These are phyloP conservation scores for Alloscopus bannaensis DNA, from an alignment of 2,888 invertebrate genomes.

Conservation along the genomic window DNA sequence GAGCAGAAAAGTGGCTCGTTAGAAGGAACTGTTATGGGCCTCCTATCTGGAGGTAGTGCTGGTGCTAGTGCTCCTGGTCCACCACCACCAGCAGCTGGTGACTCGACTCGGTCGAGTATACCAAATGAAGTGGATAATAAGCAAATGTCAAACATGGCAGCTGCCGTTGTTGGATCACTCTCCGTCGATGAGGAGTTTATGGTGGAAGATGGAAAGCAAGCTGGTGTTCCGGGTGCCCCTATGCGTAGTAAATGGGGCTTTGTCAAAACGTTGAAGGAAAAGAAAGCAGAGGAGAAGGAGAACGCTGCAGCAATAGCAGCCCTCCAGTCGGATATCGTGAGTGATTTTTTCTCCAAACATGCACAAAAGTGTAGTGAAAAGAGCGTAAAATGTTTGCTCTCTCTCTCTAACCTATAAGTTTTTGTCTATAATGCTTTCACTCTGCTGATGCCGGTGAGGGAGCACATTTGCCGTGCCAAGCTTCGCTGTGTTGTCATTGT, in stretches of 20 bases:
- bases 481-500: not conserved
- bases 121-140: constrained; percentile 64
- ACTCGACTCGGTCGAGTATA: constrained; percentile 53
- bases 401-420: not conserved
- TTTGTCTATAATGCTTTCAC: not conserved
- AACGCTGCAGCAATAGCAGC: constrained; percentile 71
- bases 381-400: not conserved
- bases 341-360: constrained; percentile 11
- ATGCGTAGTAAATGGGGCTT: constrained; percentile 93
- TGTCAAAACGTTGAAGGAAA: constrained; percentile 90
- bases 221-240: constrained; percentile 73
- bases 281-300: constrained; percentile 88
- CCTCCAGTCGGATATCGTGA: constrained; percentile 69
- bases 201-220: constrained; percentile 68
- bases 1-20: constrained; percentile 74
- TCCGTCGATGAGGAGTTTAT: constrained; percentile 71
- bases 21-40: constrained; percentile 75
- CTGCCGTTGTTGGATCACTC: constrained; percentile 56
- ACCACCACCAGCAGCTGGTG: constrained; percentile 52
- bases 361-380: not conserved
- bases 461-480: no score
- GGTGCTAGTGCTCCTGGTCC: constrained; percentile 71
- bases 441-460: no score
- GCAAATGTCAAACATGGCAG: constrained; percentile 61
- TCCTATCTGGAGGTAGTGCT: constrained; percentile 74